Evolutionary conservation across 2,113 vertebrate species (phyloP).

Genomic region (Arvicanthis niloticus): DNA sequence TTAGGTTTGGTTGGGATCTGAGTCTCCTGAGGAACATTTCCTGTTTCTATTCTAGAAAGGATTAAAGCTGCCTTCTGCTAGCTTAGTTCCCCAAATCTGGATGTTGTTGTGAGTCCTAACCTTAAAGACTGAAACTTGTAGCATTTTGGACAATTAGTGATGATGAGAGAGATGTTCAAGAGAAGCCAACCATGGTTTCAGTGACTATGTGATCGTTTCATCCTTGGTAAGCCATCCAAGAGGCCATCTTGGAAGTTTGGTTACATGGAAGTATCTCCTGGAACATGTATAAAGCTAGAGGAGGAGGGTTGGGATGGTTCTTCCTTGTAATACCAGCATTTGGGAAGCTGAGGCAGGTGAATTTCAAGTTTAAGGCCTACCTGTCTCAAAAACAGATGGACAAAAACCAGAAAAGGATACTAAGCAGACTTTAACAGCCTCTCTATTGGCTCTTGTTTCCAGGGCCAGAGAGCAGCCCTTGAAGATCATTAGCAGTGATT

Average conservation of each 20-base stretch:
- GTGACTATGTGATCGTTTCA: neutral
- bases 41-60: neutral
- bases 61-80: neutral
- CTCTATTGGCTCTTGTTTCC: neutral
- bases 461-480: constrained; percentile 86
- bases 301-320: neutral
- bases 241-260: fast-evolving
- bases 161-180: neutral
- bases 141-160: neutral
- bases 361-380: neutral
- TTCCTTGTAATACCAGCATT: neutral
- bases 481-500: constrained; percentile 94
- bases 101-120: neutral
- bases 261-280: neutral
- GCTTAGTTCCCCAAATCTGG: neutral
- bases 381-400: neutral
- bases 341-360: neutral
- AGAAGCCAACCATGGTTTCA: neutral
- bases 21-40: neutral
- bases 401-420: neutral
- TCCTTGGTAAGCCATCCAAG: neutral
- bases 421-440: neutral
- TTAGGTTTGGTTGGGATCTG: fast-evolving
- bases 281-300: neutral
- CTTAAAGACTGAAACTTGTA: too few relatives aligned